phyloP scores from a whole-genome alignment of 1,140 invertebrate species.

The Ctenoplectra terminalis region DNA sequence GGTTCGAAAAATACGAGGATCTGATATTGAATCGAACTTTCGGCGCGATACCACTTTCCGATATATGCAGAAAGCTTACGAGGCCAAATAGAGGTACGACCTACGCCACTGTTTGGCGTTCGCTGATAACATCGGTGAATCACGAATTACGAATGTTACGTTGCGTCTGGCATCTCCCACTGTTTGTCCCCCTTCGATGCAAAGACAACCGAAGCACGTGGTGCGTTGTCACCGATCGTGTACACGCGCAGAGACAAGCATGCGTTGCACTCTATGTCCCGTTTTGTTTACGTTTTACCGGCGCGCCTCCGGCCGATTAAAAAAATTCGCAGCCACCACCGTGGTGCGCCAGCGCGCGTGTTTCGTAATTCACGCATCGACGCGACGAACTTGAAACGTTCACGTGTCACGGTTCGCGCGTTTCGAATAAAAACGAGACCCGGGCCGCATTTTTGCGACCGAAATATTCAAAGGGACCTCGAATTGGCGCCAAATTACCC shows the following conservation, averaged over 20 bases:
- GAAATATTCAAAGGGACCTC: too few species aligned
- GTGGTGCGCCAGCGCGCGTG: background rate
- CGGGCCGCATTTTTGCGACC: background rate
- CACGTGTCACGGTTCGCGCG: background rate
- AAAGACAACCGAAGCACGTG: slow-evolving; percentile 61
- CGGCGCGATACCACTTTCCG: background rate
- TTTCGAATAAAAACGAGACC: slow-evolving; percentile 10
- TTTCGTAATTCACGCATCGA: slow-evolving; percentile 37
- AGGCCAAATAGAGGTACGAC: slow-evolving; percentile 25
- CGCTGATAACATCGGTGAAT: slow-evolving; percentile 62
- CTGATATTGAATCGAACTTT: background rate
- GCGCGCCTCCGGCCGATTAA: slow-evolving; percentile 48
- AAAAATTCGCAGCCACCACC: slow-evolving; percentile 47
- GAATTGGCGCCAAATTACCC: background rate
- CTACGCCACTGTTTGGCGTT: slow-evolving; percentile 36
- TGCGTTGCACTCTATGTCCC: slow-evolving; percentile 59
- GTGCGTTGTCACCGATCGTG: slow-evolving; percentile 35
- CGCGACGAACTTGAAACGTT: background rate
- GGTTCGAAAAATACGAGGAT: too few species aligned
- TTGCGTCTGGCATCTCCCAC: slow-evolving; percentile 52
- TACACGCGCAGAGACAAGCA: slow-evolving; percentile 34
- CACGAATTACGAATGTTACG: slow-evolving; percentile 65
- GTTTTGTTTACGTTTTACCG: slow-evolving; percentile 75
- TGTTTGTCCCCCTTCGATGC: slow-evolving; percentile 38
- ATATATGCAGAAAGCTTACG: background rate